Evolutionary conservation across 2,888 invertebrate genomes (phyloP).

Genomic region (Dolichopus griseipennis): DNA sequence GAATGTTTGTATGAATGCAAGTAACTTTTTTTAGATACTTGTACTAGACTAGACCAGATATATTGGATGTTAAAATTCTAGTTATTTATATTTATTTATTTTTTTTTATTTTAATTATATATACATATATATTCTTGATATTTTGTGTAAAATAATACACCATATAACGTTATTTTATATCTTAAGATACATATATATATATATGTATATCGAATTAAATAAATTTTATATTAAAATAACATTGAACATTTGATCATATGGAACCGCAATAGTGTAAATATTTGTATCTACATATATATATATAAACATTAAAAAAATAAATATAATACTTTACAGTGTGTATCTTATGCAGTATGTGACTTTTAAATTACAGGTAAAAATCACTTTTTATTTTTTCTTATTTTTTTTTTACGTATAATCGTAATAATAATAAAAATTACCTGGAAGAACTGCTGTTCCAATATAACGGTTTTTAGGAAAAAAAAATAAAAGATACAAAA

Average conservation of each 20-base stretch:
- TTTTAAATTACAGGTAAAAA: background rate
- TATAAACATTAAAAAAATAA: background rate
- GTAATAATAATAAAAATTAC: background rate
- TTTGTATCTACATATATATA: background rate
- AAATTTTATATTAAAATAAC: background rate
- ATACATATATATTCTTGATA: background rate
- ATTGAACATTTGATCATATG: constrained; percentile 1
- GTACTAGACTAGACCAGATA: background rate
- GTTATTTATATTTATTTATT: background rate
- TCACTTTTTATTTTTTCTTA: no score
- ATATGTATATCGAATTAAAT: background rate
- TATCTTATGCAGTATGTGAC: no score
- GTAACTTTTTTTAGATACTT: no score
- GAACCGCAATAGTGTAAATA: background rate
- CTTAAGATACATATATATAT: background rate
- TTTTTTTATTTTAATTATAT: no score
- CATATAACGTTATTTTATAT: constrained; percentile 6
- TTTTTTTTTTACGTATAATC: background rate
- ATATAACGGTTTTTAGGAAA: background rate
- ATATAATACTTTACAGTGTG: no score
- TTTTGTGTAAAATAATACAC: constrained; percentile 4
- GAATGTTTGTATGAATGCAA: no score
- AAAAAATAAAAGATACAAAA: no score
- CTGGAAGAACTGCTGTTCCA: constrained; percentile 1
- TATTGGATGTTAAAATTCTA: background rate